These are phyloP conservation scores for Montipora sp. DNA, from an alignment of 64 coral and sea anemone species.

Conservation along the genomic window DNA sequence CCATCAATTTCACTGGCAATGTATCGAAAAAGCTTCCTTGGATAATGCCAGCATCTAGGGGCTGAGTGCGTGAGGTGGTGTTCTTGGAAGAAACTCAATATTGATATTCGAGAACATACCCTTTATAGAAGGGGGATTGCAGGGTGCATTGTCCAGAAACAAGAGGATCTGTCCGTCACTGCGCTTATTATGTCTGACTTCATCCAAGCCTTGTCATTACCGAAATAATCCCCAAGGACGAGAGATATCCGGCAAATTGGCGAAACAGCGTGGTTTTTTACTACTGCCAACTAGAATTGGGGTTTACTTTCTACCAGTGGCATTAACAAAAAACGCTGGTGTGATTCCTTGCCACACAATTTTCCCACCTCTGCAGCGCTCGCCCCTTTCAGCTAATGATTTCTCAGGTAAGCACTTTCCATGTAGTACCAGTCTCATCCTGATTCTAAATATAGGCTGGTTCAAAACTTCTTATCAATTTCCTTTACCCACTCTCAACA, in stretches of 20 bases:
- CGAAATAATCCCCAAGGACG: neutral
- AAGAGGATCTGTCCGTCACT: neutral
- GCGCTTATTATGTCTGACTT: neutral
- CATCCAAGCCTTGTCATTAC: neutral
- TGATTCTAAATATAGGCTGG: slow-evolving; percentile 22
- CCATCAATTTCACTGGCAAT: slow-evolving; percentile 17
- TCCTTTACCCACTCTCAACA: slow-evolving; percentile 37
- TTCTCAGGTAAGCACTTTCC: slow-evolving; percentile 17
- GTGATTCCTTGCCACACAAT: slow-evolving; percentile 15
- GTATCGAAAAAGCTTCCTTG: slow-evolving; percentile 7
- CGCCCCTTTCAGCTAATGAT: slow-evolving; percentile 17
- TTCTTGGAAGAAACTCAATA: slow-evolving; percentile 14
- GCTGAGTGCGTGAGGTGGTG: slow-evolving; percentile 16
- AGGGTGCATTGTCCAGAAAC: slow-evolving; percentile 20
- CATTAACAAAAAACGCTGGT: slow-evolving; percentile 18
- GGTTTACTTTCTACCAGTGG: neutral
- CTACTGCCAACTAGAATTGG: neutral
- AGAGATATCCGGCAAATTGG: neutral
- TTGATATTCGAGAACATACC: slow-evolving; percentile 40
- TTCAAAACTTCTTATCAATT: slow-evolving; percentile 2
- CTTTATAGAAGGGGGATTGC: slow-evolving; percentile 4
- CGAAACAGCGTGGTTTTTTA: neutral
- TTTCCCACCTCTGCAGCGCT: neutral
- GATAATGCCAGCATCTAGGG: slow-evolving; percentile 15
- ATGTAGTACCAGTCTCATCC: slow-evolving; percentile 32